Conservation (phyloP, 2,113 vertebrate species). For the Ptyas mucosa region DNA sequence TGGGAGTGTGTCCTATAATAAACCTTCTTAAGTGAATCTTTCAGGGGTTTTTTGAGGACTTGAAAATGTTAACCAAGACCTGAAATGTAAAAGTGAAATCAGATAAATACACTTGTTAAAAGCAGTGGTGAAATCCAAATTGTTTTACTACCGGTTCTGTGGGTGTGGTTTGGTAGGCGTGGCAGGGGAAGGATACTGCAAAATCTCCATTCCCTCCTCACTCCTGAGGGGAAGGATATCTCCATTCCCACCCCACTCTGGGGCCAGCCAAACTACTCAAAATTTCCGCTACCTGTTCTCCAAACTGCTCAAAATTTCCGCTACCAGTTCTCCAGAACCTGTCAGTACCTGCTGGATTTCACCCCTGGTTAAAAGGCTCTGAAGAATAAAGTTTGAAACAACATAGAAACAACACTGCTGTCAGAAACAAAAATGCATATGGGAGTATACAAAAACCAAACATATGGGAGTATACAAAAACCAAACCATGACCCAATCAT, state of each 20-base stretch:
- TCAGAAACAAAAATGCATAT: not conserved
- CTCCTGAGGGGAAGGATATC: no score
- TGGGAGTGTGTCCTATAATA: not conserved
- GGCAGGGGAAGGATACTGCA: no score
- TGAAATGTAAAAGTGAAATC: not conserved
- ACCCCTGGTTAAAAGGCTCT: not conserved
- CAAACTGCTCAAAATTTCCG: no score
- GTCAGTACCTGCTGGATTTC: no score
- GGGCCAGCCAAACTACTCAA: no score
- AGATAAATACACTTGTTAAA: not conserved
- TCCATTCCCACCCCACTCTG: no score
- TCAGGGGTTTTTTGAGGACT: not conserved
- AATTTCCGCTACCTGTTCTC: no score
- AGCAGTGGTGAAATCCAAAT: not conserved
- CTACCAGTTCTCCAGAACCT: no score
- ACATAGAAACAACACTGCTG: not conserved
- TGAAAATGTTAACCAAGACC: not conserved
- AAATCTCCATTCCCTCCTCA: no score
- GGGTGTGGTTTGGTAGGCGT: no score
- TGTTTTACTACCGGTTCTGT: no score
- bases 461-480: not conserved
- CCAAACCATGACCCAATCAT: not conserved
- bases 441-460: not conserved
- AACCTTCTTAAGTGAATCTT: not conserved
- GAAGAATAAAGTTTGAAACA: constrained; percentile 11